Evolutionary conservation across 2,888 invertebrate species (phyloP), one percentile per base, ranked within the genome.

Genomic region (Agriopis aurantiaria): DNA sequence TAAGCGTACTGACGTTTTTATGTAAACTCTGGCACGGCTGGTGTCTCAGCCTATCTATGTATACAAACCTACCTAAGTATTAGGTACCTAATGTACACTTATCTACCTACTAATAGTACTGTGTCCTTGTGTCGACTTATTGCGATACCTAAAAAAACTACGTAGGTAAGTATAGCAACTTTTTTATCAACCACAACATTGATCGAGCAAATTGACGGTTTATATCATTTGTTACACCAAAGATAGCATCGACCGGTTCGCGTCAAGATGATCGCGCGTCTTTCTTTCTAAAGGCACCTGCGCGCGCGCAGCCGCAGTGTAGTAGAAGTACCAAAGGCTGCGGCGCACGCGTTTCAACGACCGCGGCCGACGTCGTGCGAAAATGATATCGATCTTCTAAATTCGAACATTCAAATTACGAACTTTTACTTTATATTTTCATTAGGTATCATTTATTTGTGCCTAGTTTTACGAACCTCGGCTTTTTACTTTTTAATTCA

Each of bases 371-470:
- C 75, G 67, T 75, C 88, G 90, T 89, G 90, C 88, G 88, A 89
- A 91, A 91, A 90, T 91, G 86, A 88, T 82, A 88, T 85, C 86
- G 85, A 82, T 73, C 76, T 88, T 88, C 82, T 88, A 87, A 77
- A 74, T 74, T 79, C 67, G 52, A 74, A 69, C 61, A 64, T 60
- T 52, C 43, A 69, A 49, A 65, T 68, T 61, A 65, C 61, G 55
- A 70, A 64, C 65, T 10, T 9, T 7, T 45, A 53, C 7, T 52
- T 56, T 67, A 60, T 40, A 23, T 52, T 14, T 62, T 7, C 10
- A 11, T 41, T 51, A n/a, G n/a, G n/a, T n/a, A 56, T 52, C n/a
- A 23, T 12, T 55, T 57, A 33, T 55, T 60, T 66, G 43, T 10
- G 9, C n/a, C 55, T 55, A 53, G 14, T 12, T 48, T 49, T 40